Evolutionary conservation across 2,113 vertebrate species (phyloP), one percentile per base, ranked within the genome.

Genomic region (Vanacampus margaritifer): DNA sequence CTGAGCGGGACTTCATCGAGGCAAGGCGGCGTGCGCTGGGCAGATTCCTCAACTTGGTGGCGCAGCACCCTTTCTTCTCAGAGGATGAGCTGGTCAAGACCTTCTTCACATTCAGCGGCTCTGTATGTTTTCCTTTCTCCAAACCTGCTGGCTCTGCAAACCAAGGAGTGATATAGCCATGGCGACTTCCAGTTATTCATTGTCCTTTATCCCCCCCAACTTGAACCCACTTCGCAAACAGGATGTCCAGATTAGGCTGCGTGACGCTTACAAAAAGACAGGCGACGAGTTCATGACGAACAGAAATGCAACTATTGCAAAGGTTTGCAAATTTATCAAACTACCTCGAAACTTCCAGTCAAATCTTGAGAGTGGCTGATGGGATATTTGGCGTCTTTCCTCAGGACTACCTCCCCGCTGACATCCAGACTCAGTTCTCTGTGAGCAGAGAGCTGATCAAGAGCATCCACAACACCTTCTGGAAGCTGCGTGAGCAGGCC

Each of bases 231-330:
- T 28, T 69, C 68, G 83, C 73, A 56, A 71, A 69, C 83, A 99
- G 97, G 97, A 99, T 37, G 93, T 99, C 75, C 97, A 99, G 85
- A 91, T 89, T 78, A 96, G 93, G 86, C 88, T 99, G 67, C 93
- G 93, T 41, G 97, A 98, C 53, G 66, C 93, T 26, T 94, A 91
- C 67, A 97, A 94, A 81, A 93, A 92, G 76, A 90, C 88, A 0
- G 97, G 97, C 3, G 97, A 99, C 32, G 97, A 99, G 75, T 99
- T 98, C 85, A 84, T 96, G 92, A 96, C 90, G 17, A 97, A 93
- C 81, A 92, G 88, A 84, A 85, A 93, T 60, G 94, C 96, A 65
- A 88, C 94, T 0, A 93, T 86, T 63, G 96, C 96, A n/a, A 99
- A 99, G 96, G 97, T 79, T 83, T 76, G 74, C 72, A 16, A 41